Conservation (phyloP, 2,797 vertebrate genomes). For the Macropodus opercularis region DNA sequence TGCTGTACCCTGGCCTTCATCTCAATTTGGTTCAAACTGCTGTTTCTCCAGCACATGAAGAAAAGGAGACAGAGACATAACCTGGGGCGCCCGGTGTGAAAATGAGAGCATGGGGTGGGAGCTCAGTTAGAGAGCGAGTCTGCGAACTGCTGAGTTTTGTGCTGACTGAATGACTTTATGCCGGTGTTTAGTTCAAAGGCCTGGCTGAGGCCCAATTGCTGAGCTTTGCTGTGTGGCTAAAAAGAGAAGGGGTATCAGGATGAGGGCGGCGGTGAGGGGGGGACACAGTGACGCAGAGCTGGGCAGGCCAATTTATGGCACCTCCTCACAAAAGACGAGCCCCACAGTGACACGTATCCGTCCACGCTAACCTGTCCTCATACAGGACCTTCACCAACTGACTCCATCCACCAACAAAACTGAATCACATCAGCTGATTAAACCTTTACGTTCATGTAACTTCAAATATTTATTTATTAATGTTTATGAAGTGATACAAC, state of each 20-base stretch:
- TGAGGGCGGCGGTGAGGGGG: constrained; percentile 31
- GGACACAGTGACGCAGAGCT: constrained; percentile 35
- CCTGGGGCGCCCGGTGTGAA: constrained; percentile 50
- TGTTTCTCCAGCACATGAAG: constrained; percentile 52
- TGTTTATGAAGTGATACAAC: no score
- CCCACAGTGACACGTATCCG: constrained; percentile 36
- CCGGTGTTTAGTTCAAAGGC: constrained; percentile 80
- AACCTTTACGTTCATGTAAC: no score
- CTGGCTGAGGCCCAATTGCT: constrained; percentile 79
- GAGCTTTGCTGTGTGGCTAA: constrained; percentile 78
- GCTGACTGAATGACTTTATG: constrained; percentile 82
- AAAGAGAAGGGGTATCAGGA: constrained; percentile 48
- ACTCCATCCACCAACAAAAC: no score
- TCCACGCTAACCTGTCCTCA: constrained; percentile 23
- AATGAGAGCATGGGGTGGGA: constrained; percentile 39
- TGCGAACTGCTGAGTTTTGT: constrained; percentile 74
- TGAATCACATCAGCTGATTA: no score
- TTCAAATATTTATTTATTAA: no score
- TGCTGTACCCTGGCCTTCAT: constrained; percentile 79
- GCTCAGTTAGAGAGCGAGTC: constrained; percentile 33
- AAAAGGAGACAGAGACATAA: constrained; percentile 44
- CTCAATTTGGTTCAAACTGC: constrained; percentile 81
- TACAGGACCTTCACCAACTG: no score
- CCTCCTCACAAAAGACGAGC: constrained; percentile 52
- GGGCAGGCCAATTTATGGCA: constrained; percentile 56